Evolutionary conservation across 2,797 vertebrate genomes (phyloP).

Genomic region (Danio albolineatus): DNA sequence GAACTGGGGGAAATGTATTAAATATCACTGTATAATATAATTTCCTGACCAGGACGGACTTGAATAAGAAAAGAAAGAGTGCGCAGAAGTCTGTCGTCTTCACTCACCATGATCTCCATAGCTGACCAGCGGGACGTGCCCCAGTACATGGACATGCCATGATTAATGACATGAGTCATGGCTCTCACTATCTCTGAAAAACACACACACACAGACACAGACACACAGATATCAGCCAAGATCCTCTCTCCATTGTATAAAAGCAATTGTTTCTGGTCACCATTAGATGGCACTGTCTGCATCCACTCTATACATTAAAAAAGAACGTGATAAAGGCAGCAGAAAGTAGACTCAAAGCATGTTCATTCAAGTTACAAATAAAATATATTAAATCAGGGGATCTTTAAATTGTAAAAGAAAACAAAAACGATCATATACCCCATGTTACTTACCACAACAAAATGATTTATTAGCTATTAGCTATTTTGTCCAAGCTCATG

Average conservation of each 20-base stretch:
- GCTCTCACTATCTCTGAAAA: constrained; percentile 92
- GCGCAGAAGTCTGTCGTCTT: constrained; percentile 16
- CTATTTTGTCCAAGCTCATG: background rate
- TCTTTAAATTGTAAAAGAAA: background rate
- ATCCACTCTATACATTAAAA: background rate
- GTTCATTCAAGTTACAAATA: background rate
- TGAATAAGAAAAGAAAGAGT: background rate
- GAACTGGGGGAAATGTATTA: too few relatives aligned
- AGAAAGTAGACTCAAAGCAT: background rate
- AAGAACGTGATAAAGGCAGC: background rate
- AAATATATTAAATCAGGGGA: background rate
- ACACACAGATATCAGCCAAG: background rate
- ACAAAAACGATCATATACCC: too few relatives aligned
- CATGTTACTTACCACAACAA: too few relatives aligned
- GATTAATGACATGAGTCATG: constrained; percentile 97
- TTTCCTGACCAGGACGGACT: background rate
- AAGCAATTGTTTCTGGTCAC: background rate
- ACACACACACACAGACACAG: constrained; percentile 5
- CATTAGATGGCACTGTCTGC: constrained; percentile 24
- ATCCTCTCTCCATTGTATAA: too few relatives aligned
- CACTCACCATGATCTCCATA: constrained; percentile 97
- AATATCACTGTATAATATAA: background rate
- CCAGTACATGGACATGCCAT: constrained; percentile 99
- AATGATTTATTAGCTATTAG: too few relatives aligned
- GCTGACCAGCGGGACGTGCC: constrained; percentile 97